These are phyloP conservation scores for Trissolcus japonicus DNA, from an alignment of 2,888 invertebrate species.

Conservation along the genomic window DNA sequence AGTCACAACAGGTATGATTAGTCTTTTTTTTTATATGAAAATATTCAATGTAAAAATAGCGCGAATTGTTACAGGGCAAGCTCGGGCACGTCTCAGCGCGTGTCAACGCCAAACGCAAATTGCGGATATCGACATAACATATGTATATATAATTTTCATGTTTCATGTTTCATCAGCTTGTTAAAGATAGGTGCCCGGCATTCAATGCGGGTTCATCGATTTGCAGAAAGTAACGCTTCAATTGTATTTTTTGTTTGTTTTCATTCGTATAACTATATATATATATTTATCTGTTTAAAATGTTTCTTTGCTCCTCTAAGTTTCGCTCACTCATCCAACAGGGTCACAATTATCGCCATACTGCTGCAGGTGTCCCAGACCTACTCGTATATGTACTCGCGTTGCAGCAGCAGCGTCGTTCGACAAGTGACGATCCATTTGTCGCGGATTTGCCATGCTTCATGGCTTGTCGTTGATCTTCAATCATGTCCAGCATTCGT, in stretches of 20 bases:
- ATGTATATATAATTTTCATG: constrained; percentile 23
- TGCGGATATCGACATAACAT: constrained; percentile 5
- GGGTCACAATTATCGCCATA: constrained; percentile 31
- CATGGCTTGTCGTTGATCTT: constrained; percentile 52
- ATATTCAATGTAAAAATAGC: constrained; percentile 75
- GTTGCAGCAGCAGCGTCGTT: constrained; percentile 57
- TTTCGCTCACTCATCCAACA: constrained; percentile 15
- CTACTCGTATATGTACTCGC: background rate
- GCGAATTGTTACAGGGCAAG: constrained; percentile 66
- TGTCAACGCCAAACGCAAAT: constrained; percentile 45
- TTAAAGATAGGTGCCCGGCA: constrained; percentile 17
- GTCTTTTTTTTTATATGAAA: constrained; percentile 64
- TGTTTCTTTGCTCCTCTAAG: constrained; percentile 8
- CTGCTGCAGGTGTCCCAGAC: constrained; percentile 32
- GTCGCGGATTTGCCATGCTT: constrained; percentile 45
- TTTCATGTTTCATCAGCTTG: constrained; percentile 19
- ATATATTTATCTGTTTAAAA: constrained; percentile 4
- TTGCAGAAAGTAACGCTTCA: background rate
- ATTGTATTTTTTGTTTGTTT: background rate
- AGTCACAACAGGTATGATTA: constrained; percentile 29
- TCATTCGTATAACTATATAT: constrained; percentile 6
- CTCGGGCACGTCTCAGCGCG: constrained; percentile 53
- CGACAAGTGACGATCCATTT: constrained; percentile 62
- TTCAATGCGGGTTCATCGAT: constrained; percentile 16
- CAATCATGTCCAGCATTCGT: constrained; percentile 73